phyloP scores from a whole-genome alignment of 2,888 invertebrate species.

The Melikaiella ostensackeni region DNA sequence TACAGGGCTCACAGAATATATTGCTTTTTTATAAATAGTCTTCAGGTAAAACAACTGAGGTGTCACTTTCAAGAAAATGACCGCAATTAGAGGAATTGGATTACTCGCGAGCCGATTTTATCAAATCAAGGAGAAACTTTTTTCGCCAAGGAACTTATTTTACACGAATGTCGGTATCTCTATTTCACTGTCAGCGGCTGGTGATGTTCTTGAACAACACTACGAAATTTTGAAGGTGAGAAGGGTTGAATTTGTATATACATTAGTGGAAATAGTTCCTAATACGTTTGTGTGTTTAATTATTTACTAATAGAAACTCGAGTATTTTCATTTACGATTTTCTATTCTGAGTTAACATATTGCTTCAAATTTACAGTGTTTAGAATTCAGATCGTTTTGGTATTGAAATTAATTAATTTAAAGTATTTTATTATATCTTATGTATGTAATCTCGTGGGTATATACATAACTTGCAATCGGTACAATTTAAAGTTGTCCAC shows the following conservation, averaged over 20 bases:
- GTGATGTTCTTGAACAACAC: conserved; percentile 89
- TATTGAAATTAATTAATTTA: neutral
- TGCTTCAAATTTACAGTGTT: neutral
- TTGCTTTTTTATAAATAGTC: neutral
- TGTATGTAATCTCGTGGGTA: too few species aligned
- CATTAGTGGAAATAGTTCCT: neutral
- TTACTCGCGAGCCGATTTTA: conserved; percentile 52
- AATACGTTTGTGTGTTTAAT: neutral
- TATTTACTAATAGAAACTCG: neutral
- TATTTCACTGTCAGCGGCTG: conserved; percentile 85
- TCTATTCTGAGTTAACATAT: neutral
- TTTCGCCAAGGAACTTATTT: conserved; percentile 82
- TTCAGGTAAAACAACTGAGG: neutral
- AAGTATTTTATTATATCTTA: neutral
- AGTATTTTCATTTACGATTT: neutral
- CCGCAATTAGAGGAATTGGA: conserved; percentile 55
- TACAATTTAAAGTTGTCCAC: too few species aligned
- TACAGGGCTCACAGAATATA: neutral
- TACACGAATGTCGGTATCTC: conserved; percentile 90
- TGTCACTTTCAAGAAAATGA: conserved; percentile 61
- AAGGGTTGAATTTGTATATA: neutral
- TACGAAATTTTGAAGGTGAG: conserved; percentile 82
- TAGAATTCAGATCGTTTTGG: neutral
- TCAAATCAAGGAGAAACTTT: conserved; percentile 63
- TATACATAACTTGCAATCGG: too few species aligned